Base-by-base conservation (phyloP, 37 sponge, comb jelly and placozoan species). In the Bolinopsis microptera region DNA sequence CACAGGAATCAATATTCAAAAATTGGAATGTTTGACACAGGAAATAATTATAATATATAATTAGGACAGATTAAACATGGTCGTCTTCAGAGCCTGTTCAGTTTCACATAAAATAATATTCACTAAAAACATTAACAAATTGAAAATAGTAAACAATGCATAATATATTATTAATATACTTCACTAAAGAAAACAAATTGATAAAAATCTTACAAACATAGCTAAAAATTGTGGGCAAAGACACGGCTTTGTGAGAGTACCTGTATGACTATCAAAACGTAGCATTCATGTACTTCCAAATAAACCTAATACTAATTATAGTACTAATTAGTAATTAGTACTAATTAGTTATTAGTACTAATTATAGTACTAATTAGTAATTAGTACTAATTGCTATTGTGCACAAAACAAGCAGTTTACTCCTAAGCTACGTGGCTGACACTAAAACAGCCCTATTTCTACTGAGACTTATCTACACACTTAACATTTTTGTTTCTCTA, bases 131-230 rank as follows among this genome's bases (percentile, higher is more conserved):
- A 48, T 48, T 48, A 48, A 48, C 61, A 48, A 48, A 48, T 48
- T 48, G 74, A 70, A 70, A 70, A 70, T 22, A 22, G 30, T 28
- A 70, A 70, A 22, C 74, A 70, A 70, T 70, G 30, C 74, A 70
- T 70, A 70, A 70, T 70, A 70, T 70, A 70, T 28, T 70, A 70
- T 70, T 70, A 28, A 70, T 70, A 70, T 70, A 70, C 74, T 70
- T 70, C 74, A 70, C 25, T 26, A 70, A 70, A 26, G 30, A 26
- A 70, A 70, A 70, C 74, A 70, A 70, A 70, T 28, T 70, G 30
- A 70, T 70, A 70, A 70, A 70, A 70, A 70, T 70, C 74, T 70
- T 70, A 70, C 74, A 70, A 70, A 70, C 74, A 70, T 28, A 28
- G 30, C 74, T 70, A 70, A 70, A 70, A 70, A 70, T 70, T 70